Evolutionary conservation across 2,113 vertebrate genomes (phyloP).

Genomic region (Neodontobutis hainanensis): DNA sequence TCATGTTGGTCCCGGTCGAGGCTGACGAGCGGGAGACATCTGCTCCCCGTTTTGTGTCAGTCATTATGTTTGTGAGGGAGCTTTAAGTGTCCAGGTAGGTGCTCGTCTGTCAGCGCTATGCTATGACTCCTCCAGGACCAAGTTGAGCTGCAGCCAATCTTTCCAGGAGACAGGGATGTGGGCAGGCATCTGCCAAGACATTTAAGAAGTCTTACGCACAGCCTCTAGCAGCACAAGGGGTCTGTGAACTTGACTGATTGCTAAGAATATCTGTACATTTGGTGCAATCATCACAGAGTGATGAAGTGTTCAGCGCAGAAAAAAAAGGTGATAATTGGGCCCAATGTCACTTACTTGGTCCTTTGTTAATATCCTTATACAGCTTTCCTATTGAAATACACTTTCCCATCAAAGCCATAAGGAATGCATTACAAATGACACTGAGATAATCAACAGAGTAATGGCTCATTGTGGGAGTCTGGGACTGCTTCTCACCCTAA

Average conservation of each 20-base stretch:
- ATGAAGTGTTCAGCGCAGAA: slow-evolving; percentile 37
- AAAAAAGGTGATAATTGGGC: slow-evolving; percentile 58
- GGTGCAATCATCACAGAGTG: slow-evolving; percentile 38
- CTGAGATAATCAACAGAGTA: neutral
- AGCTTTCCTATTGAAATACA: slow-evolving; percentile 6
- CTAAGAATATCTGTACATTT: slow-evolving; percentile 52
- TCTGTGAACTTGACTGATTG: slow-evolving; percentile 52
- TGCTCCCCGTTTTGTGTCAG: slow-evolving; percentile 19
- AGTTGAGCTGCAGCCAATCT: slow-evolving; percentile 49
- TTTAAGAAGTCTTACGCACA: slow-evolving; percentile 49
- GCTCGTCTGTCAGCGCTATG: slow-evolving; percentile 49
- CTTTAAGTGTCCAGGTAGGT: slow-evolving; percentile 13
- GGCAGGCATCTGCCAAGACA: slow-evolving; percentile 61
- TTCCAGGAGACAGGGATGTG: slow-evolving; percentile 55
- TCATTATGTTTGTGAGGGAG: slow-evolving; percentile 8
- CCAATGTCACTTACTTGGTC: slow-evolving; percentile 15
- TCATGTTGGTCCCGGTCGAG: slow-evolving; percentile 3
- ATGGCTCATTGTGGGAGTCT: slow-evolving; percentile 10
- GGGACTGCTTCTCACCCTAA: slow-evolving; percentile 88
- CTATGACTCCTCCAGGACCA: slow-evolving; percentile 41
- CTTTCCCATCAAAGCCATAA: slow-evolving; percentile 1
- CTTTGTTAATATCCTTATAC: slow-evolving; percentile 24
- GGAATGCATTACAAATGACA: slow-evolving; percentile 1
- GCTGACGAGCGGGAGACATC: slow-evolving; percentile 5
- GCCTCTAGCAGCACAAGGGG: slow-evolving; percentile 59